Conservation (phyloP, 2,888 invertebrate genomes). For the Agrochola lychnidis region DNA sequence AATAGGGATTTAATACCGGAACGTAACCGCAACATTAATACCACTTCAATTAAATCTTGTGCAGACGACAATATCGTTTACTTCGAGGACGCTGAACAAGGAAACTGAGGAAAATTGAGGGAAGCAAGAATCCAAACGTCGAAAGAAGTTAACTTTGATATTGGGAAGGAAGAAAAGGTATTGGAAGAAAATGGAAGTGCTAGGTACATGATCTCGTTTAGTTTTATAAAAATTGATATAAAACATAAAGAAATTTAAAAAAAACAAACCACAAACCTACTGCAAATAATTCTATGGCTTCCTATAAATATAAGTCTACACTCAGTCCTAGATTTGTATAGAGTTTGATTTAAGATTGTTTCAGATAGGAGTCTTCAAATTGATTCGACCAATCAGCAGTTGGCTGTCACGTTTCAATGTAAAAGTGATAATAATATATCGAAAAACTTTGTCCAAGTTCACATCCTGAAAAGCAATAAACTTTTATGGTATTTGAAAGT, state of each 20-base stretch:
- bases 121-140: slow-evolving; percentile 24
- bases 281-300: neutral
- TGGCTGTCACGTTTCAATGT: slow-evolving; percentile 11
- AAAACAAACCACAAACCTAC: neutral
- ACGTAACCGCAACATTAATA: slow-evolving; percentile 58
- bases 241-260: no score
- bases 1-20: slow-evolving; percentile 61
- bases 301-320: neutral
- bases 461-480: slow-evolving; percentile 45
- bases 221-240: no score
- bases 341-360: neutral
- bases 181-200: neutral
- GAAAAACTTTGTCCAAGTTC: slow-evolving; percentile 48
- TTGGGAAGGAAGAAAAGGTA: slow-evolving; percentile 15
- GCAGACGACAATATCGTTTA: slow-evolving; percentile 56
- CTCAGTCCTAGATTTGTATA: neutral
- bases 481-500: slow-evolving; percentile 57
- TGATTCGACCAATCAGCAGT: slow-evolving; percentile 23
- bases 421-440: slow-evolving; percentile 39
- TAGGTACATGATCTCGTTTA: neutral
- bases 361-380: slow-evolving; percentile 12
- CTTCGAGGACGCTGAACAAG: slow-evolving; percentile 38
- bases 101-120: slow-evolving; percentile 36
- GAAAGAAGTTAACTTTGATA: slow-evolving; percentile 27
- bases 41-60: slow-evolving; percentile 58